Evolutionary conservation across 1,140 invertebrate genomes (phyloP), one percentile per base, ranked within the genome.

Genomic region (Thaumatotibia leucotreta): DNA sequence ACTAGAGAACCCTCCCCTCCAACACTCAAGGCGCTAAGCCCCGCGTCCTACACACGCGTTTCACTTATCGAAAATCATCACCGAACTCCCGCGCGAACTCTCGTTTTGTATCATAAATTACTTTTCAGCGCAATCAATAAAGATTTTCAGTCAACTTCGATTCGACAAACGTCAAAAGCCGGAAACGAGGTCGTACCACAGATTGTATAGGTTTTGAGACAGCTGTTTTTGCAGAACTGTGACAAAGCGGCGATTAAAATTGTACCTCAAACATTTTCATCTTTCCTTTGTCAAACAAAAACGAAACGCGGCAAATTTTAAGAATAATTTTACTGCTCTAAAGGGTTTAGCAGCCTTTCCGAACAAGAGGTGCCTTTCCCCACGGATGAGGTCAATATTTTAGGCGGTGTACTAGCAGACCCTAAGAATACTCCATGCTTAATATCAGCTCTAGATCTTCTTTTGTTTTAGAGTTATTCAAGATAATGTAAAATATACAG

Each of bases 21-120:
- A 58, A 65, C 73, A 72, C 35, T 74, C 78, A n/a, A 10, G 2
- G 50, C 10, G 23, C 10, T 29, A 8, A 23, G n/a, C 23, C 22
- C 52, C 11, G 52, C 20, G 20, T 5, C 11, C 22, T 24, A n/a
- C 22, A n/a, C 50, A 29, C 52, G 39, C 17, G 39, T 45, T 45
- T 5, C 39, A 20, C 39, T 45, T 45, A 8, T 2, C 52, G n/a
- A 23, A 29, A 58, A 14, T 27, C 52, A 58, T 58, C 24, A 11
- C 52, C 10, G 23, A 1, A 58, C 23, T 27, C 6, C 39, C 52
- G 52, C 23, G 52, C 11, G 2, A 29, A 14, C 24, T n/a, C n/a
- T 58, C 23, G 23, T 58, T 27, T 27, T 58, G n/a, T 27, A 58
- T 27, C 52, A 58, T 58, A 58, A 58, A 58, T 58, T 31, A 58